phyloP scores from a whole-genome alignment of 2,113 vertebrate species.

The Microcebus ravelobensis region DNA sequence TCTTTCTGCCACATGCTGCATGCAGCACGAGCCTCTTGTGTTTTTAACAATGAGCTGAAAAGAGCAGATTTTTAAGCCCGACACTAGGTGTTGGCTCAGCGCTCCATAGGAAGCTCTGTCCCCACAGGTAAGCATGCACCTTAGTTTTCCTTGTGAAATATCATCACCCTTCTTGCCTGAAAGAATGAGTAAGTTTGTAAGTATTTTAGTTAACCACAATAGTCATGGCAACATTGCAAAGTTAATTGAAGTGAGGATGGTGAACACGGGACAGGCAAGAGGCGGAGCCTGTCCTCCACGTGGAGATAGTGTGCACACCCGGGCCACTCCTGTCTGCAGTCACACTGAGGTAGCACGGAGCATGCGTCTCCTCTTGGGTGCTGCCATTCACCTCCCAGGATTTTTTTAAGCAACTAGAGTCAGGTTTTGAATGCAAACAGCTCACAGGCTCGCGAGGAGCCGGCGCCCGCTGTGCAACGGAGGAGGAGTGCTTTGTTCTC shows the following conservation, averaged over 20 bases:
- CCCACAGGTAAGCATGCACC: constrained; percentile 90
- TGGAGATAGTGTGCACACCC: constrained; percentile 84
- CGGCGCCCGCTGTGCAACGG: constrained; percentile 86
- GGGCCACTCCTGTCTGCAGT: constrained; percentile 85
- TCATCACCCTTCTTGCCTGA: constrained; percentile 88
- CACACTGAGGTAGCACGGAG: constrained; percentile 82
- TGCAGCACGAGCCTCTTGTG: constrained; percentile 90
- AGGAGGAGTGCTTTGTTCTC: constrained; percentile 91
- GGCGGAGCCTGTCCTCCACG: not conserved
- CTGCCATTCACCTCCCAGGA: constrained; percentile 85
- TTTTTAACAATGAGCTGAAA: constrained; percentile 91
- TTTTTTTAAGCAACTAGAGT: constrained; percentile 86
- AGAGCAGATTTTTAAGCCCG: constrained; percentile 85
- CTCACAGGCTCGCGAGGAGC: constrained; percentile 85
- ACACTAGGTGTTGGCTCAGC: constrained; percentile 83
- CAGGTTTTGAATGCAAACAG: constrained; percentile 86
- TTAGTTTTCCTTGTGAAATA: constrained; percentile 89
- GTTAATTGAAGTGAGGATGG: constrained; percentile 67
- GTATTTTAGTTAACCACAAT: constrained; percentile 80
- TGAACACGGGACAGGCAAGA: constrained; percentile 76
- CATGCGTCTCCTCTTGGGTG: constrained; percentile 84
- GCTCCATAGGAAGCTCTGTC: constrained; percentile 87
- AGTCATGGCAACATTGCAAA: constrained; percentile 75
- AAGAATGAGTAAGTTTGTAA: constrained; percentile 85
- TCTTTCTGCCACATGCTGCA: constrained; percentile 88